A percentile compares a stretch with the other conserved stretches of the same genome.
Conservation (phyloP, 2,113 vertebrate species). For the Callospermophilus lateralis region DNA sequence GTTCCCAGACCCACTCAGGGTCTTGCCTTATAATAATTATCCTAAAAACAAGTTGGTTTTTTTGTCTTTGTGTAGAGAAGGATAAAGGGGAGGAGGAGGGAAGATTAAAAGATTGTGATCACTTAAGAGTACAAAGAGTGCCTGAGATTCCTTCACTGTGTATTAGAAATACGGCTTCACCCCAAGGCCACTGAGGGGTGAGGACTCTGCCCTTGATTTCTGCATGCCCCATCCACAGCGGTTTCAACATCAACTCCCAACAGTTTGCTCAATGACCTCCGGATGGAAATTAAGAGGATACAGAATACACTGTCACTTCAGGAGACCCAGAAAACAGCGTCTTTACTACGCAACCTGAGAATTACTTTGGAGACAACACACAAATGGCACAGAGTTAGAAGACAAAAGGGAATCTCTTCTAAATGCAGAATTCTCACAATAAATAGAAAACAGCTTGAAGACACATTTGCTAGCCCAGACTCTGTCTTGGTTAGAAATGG, state of each 20-base stretch:
- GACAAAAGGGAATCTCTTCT: constrained; percentile 33
- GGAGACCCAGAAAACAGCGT: background rate
- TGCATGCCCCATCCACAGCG: background rate
- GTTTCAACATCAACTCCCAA: background rate
- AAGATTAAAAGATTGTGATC: background rate
- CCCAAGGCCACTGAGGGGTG: background rate
- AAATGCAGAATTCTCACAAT: background rate
- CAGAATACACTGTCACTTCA: background rate
- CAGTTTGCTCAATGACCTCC: background rate
- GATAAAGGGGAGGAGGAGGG: background rate
- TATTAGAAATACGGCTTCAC: background rate
- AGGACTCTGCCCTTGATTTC: background rate
- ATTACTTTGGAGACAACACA: background rate
- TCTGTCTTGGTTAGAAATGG: background rate
- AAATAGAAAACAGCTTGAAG: background rate
- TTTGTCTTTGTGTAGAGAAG: constrained; percentile 28
- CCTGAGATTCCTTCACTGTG: background rate
- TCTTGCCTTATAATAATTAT: constrained; percentile 17
- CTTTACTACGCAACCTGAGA: background rate
- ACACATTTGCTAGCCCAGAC: background rate
- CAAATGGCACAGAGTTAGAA: background rate
- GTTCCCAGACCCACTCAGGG: background rate
- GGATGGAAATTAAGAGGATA: background rate
- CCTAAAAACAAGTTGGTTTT: background rate
- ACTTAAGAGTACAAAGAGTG: background rate